Conservation (phyloP, 2,888 invertebrate species). For the Microctonus hyperodae region DNA sequence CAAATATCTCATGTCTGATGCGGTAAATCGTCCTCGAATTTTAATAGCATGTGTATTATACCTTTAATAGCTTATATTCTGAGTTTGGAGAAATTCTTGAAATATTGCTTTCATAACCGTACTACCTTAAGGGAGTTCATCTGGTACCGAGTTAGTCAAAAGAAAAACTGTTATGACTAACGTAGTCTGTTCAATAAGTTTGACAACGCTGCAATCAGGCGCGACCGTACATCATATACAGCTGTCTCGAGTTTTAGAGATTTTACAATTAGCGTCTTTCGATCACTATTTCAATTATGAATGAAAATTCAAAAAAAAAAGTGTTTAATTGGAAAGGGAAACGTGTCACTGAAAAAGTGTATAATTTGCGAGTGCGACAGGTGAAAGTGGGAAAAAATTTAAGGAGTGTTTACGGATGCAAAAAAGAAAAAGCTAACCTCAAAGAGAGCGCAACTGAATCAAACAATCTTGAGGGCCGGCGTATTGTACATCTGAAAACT, state of each 20-base stretch:
- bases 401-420: not conserved
- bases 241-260: no score
- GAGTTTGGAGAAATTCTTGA: no score
- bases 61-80: no score
- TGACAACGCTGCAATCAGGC: not conserved
- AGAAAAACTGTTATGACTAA: constrained; percentile 19
- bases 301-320: not conserved
- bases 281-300: no score
- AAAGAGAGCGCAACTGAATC: not conserved
- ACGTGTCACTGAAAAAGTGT: not conserved
- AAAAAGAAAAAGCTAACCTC: not conserved
- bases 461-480: constrained; percentile 12
- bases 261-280: no score
- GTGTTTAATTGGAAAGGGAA: not conserved
- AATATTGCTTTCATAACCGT: no score
- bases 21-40: not conserved
- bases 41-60: not conserved
- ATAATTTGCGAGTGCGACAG: not conserved
- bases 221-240: no score
- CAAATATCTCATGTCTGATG: not conserved
- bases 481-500: constrained; percentile 24
- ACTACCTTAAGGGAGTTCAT: not conserved
- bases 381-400: not conserved
- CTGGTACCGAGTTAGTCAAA: constrained; percentile 16
- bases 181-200: constrained; percentile 21